Percentiles rank a stretch among this genome's conserved stretches.
phyloP scores from a whole-genome alignment of 2,113 vertebrate genomes.

The Pangasianodon gigas region DNA sequence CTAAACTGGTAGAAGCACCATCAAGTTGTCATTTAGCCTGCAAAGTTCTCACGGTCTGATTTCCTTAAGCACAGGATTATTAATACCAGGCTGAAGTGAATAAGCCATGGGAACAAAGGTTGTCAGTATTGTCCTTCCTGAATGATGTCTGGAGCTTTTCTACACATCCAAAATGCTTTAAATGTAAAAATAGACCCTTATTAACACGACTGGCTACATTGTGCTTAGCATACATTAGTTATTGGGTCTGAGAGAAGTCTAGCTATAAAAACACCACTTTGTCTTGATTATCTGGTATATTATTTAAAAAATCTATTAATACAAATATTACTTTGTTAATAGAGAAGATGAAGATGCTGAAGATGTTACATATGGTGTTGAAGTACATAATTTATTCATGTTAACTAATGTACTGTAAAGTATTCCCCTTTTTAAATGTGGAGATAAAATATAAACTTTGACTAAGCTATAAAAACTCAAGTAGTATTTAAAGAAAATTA shows the following conservation, averaged over 20 bases:
- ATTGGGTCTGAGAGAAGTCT: neutral
- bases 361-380: neutral
- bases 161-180: neutral
- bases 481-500: neutral
- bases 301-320: neutral
- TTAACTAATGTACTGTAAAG: neutral
- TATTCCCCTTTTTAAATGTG: neutral
- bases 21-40: slow-evolving; percentile 29
- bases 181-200: neutral
- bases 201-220: neutral
- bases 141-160: neutral
- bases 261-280: neutral
- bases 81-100: slow-evolving; percentile 2
- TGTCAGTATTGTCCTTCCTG: neutral
- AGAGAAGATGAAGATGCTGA: neutral
- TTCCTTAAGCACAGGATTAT: slow-evolving; percentile 6
- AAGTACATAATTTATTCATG: too few relatives aligned
- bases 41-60: slow-evolving; percentile 40
- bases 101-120: slow-evolving; percentile 14
- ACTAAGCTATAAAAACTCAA: neutral
- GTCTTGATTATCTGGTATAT: neutral
- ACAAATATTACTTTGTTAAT: neutral
- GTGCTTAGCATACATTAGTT: neutral
- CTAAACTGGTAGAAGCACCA: slow-evolving; percentile 54
- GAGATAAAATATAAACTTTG: neutral